A percentile compares a stretch with the other conserved stretches of the same genome.
Conservation (phyloP, 2,888 invertebrate species). For the Coecobrya sp. region DNA sequence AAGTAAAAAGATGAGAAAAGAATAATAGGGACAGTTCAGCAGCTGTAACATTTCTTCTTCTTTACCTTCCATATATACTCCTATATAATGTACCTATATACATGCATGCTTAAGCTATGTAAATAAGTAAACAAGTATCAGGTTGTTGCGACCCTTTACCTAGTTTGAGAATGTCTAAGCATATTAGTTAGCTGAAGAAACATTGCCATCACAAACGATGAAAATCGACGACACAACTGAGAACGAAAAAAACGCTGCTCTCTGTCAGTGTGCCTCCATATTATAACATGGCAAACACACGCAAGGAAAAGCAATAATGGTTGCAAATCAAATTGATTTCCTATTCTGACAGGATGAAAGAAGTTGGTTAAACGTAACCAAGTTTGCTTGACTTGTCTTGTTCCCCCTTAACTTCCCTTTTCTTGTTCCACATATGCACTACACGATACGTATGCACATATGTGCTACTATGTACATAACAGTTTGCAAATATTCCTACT, state of each 20-base stretch:
- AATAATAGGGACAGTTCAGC: slow-evolving; percentile 59
- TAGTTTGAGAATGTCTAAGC: neutral
- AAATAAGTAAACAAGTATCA: neutral
- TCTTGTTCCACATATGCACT: neutral
- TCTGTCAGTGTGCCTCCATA: slow-evolving; percentile 38
- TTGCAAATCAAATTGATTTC: slow-evolving; percentile 77
- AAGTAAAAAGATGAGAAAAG: slow-evolving; percentile 48
- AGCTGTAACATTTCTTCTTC: slow-evolving; percentile 41
- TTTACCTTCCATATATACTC: neutral
- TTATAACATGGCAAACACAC: neutral
- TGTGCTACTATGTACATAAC: neutral
- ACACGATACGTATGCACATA: neutral
- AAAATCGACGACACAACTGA: slow-evolving; percentile 16
- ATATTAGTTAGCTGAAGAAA: slow-evolving; percentile 6
- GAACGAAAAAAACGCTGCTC: slow-evolving; percentile 51
- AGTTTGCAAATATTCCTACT: neutral
- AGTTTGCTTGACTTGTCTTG: slow-evolving; percentile 70
- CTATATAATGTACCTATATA: too few relatives aligned
- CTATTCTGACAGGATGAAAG: slow-evolving; percentile 76
- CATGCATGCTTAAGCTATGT: neutral
- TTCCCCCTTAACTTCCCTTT: neutral
- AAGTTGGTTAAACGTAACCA: slow-evolving; percentile 75
- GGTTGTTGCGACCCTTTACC: neutral
- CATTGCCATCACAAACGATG: slow-evolving; percentile 3
- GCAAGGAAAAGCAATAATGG: slow-evolving; percentile 44